A percentile compares a stretch with the other conserved stretches of the same genome.
Evolutionary conservation across 2,797 vertebrate genomes (phyloP).

Genomic region (Miichthys miiuy): DNA sequence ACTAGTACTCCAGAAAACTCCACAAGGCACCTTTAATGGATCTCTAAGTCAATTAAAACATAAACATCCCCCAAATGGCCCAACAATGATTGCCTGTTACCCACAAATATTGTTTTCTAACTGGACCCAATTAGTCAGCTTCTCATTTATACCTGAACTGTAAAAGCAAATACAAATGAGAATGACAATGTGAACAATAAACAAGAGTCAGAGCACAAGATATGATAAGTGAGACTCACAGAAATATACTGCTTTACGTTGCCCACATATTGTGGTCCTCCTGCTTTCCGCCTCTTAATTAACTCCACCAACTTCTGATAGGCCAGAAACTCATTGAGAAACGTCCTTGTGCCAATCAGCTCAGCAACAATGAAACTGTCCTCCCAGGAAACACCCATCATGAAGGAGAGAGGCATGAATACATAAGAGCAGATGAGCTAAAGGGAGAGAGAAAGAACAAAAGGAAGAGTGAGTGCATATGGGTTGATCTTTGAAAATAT

Average conservation of each 20-base stretch:
- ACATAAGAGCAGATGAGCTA: conserved; percentile 90
- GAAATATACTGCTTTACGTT: conserved; percentile 90
- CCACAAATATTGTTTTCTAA: not conserved
- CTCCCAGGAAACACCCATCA: conserved; percentile 93
- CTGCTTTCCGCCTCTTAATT: conserved; percentile 83
- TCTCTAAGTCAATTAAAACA: too few species aligned
- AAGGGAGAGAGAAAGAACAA: conserved; percentile 14
- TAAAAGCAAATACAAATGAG: not conserved
- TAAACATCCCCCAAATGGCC: too few species aligned
- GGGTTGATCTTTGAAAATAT: not conserved
- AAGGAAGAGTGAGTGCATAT: conserved; percentile 2
- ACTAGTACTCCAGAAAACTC: too few species aligned
- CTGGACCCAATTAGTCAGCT: not conserved
- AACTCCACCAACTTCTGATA: conserved; percentile 87
- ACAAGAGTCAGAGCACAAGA: not conserved
- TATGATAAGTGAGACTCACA: conserved; percentile 64
- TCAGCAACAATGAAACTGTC: conserved; percentile 91
- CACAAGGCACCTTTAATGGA: too few species aligned
- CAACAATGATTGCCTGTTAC: not conserved
- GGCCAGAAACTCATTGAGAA: conserved; percentile 93
- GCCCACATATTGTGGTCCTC: conserved; percentile 85
- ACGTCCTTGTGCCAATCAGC: conserved; percentile 91
- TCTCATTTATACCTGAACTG: not conserved
- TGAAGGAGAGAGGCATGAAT: conserved; percentile 92
- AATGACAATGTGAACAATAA: not conserved